Percentiles rank a stretch among this genome's conserved stretches.
Evolutionary conservation across 2,888 invertebrate genomes (phyloP).

Genomic region (Meiosimyza decipiens): DNA sequence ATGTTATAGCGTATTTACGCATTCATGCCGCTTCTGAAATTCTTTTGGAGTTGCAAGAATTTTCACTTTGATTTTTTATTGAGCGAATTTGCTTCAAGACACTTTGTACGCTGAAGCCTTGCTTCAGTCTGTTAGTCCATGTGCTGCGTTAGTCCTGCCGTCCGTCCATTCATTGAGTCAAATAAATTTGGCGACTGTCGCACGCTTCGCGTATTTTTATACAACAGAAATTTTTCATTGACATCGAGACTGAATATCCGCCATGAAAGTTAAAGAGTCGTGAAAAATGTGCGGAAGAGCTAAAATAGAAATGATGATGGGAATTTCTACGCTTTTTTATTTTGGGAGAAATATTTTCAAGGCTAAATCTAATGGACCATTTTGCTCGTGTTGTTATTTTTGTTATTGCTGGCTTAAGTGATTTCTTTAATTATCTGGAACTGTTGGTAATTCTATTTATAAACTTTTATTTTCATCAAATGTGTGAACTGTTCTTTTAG

Average conservation of each 20-base stretch:
- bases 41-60: too few relatives aligned
- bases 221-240: neutral
- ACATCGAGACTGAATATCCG: neutral
- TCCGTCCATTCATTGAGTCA: neutral
- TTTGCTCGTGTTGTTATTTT: neutral
- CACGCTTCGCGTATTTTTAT: neutral
- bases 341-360: slow-evolving; percentile 8
- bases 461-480: too few relatives aligned
- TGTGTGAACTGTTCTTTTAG: too few relatives aligned
- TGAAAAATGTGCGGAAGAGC: too few relatives aligned
- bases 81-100: neutral
- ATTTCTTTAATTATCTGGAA: neutral
- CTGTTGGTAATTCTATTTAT: neutral
- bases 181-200: slow-evolving; percentile 25
- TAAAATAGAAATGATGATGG: neutral
- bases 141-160: too few relatives aligned
- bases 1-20: too few relatives aligned
- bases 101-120: neutral
- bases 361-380: slow-evolving; percentile 13
- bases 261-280: neutral
- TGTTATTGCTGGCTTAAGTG: too few relatives aligned
- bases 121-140: neutral
- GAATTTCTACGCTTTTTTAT: neutral
- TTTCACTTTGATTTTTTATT: slow-evolving; percentile 1
- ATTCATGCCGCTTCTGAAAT: too few relatives aligned